Evolutionary conservation across 2,797 vertebrate genomes (phyloP).

Genomic region (Xenops minutus): DNA sequence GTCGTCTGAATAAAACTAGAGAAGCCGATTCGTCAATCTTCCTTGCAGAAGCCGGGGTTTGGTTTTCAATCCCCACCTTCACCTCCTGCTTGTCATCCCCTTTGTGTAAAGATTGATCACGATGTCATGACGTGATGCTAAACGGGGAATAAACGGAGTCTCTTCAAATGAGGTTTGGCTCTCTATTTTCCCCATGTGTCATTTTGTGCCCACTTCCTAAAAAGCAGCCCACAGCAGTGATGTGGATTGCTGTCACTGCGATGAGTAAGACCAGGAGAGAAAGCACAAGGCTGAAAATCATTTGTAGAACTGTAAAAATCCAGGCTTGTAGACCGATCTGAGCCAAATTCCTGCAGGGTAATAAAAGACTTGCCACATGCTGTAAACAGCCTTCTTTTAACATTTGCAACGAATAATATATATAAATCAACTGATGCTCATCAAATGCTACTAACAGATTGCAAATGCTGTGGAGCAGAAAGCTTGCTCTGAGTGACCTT

Average conservation of each 20-base stretch:
- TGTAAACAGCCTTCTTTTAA: not conserved
- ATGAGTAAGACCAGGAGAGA: conserved; percentile 29
- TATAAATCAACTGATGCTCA: not conserved
- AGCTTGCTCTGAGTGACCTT: not conserved
- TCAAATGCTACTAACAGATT: not conserved
- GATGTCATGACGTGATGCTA: not conserved
- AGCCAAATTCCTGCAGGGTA: not conserved
- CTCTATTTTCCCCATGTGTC: conserved; percentile 1
- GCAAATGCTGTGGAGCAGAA: not conserved
- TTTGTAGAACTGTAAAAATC: not conserved
- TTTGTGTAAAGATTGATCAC: not conserved
- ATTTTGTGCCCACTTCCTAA: conserved; percentile 1
- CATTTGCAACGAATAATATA: not conserved
- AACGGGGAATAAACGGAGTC: not conserved
- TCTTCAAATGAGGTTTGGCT: not conserved
- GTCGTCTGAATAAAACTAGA: not conserved
- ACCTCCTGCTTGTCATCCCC: not conserved
- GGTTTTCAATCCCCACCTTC: not conserved
- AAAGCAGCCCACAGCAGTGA: conserved; percentile 3
- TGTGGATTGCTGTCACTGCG: not conserved
- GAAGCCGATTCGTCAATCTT: not conserved
- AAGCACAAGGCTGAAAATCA: not conserved
- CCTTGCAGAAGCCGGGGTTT: not conserved
- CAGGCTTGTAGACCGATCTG: not conserved
- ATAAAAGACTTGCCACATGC: not conserved